Conservation (phyloP, 1,140 invertebrate species). For the Cotesia vestalis region DNA sequence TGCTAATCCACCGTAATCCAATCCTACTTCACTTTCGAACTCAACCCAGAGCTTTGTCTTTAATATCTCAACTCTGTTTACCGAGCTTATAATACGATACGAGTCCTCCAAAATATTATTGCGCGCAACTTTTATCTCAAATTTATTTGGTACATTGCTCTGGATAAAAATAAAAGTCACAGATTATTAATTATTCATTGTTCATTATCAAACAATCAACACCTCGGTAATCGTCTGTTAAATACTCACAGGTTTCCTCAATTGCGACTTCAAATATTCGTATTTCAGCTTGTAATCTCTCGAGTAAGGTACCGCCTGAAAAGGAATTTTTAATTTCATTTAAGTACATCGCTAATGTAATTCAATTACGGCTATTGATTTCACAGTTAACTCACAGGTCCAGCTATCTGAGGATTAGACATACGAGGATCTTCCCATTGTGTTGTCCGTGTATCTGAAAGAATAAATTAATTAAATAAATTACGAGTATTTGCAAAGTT, state of each 20-base stretch:
- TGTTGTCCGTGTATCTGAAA: conserved; percentile 89
- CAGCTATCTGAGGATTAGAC: conserved; percentile 95
- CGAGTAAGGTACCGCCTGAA: conserved; percentile 92
- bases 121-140: conserved; percentile 94
- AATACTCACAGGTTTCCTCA: conserved; percentile 90
- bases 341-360: conserved; percentile 6
- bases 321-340: conserved; percentile 32
- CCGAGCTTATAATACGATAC: conserved; percentile 87
- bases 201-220: not conserved
- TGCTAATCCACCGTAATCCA: conserved; percentile 97
- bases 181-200: conserved; percentile 11
- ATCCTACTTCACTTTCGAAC: conserved; percentile 95
- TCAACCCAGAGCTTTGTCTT: conserved; percentile 99
- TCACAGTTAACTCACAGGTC: conserved; percentile 74
- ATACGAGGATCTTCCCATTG: conserved; percentile 99
- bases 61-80: conserved; percentile 85
- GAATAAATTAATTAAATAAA: conserved; percentile 28
- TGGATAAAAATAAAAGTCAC: conserved; percentile 62
- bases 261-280: conserved; percentile 94
- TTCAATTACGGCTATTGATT: conserved; percentile 23
- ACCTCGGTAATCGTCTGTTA: not conserved
- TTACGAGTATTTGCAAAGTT: conserved; percentile 18
- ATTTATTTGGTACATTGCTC: conserved; percentile 96
- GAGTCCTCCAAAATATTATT: conserved; percentile 96
- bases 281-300: conserved; percentile 99